Conservation (phyloP, 92 coral and sea anemone species). For the Zoanthus solanderi region DNA sequence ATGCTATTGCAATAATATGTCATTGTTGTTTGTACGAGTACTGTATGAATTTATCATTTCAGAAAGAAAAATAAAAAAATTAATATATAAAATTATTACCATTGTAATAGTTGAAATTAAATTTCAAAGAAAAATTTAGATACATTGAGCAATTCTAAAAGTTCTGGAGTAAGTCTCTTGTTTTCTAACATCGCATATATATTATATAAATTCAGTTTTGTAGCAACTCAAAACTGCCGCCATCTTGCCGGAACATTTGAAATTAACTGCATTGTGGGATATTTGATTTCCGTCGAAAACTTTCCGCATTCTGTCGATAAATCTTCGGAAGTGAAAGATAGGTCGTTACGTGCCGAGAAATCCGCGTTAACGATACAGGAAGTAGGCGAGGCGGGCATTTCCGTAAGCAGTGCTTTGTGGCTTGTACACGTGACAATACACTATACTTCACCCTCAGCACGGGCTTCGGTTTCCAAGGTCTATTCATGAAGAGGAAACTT, state of each 20-base stretch:
- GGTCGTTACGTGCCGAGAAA: constrained; percentile 3
- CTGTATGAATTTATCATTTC: no score
- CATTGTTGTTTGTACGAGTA: no score
- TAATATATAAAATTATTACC: no score
- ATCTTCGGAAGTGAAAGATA: constrained; percentile 10
- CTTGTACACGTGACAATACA: constrained; percentile 34
- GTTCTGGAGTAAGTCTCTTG: no score
- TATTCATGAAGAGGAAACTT: not conserved
- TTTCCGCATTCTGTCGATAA: constrained; percentile 26
- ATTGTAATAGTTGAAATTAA: no score
- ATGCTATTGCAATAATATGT: not conserved
- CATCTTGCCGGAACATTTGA: constrained; percentile 17
- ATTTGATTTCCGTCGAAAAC: not conserved
- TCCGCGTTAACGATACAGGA: constrained; percentile 17
- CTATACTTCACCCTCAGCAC: constrained; percentile 8
- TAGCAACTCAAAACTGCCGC: constrained; percentile 41
- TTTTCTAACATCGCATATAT: no score
- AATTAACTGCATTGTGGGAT: constrained; percentile 15
- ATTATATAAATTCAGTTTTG: not conserved
- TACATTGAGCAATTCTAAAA: not conserved
- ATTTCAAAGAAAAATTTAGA: not conserved
- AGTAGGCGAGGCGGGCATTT: constrained; percentile 47
- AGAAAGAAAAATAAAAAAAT: no score
- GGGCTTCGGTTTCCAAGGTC: not conserved
- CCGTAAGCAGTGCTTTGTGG: constrained; percentile 20